Evolutionary conservation across 2,888 invertebrate species (phyloP), one percentile per base, ranked within the genome.

Genomic region (Heliconius cydno): DNA sequence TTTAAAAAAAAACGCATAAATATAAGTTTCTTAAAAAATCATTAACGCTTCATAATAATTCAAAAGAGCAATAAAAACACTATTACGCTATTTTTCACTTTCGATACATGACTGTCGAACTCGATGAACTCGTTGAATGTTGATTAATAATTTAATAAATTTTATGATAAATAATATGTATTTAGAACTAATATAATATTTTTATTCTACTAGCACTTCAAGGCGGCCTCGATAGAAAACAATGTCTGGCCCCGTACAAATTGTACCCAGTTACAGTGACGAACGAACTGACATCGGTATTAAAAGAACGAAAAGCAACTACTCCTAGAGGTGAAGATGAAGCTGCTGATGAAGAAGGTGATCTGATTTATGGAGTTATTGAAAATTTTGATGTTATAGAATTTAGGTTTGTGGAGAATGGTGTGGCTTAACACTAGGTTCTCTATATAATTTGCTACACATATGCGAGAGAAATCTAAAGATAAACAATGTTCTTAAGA

Each of bases 221-320:
- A 89, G 93, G 93, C 0, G 88, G 88, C 0, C 83, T 95, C 9
- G 90, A 92, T 80, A 86, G 83, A 77, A 92, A 92, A 84, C 94
- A 94, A 71, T 89, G 89, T 80, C 83, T 94, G 2, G 90, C 92
- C 0, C 94, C 94, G 0, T 94, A 94, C 88, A 92, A 92, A 84
- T 79, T 95, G 80, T 94, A 93, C 82, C 91, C 93, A 0, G 94
- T 93, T 52, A 92, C 85, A 70, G 87, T 94, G 10, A 88, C 86
- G 82, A 95, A 94, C 77, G 94, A 95, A 78, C 85, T 95, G 10
- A 95, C 94, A 0, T 86, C 91, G 0, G 79, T 88, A 3, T 79
- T 94, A 9, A 92, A 90, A 83, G 93, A 94, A 80, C 91, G 85
- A 84, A 84, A 82, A 41, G 74, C 81, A 19, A 73, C 82, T 22